phyloP scores from a whole-genome alignment of 2,888 invertebrate species.

The Diachrysia chrysitis region DNA sequence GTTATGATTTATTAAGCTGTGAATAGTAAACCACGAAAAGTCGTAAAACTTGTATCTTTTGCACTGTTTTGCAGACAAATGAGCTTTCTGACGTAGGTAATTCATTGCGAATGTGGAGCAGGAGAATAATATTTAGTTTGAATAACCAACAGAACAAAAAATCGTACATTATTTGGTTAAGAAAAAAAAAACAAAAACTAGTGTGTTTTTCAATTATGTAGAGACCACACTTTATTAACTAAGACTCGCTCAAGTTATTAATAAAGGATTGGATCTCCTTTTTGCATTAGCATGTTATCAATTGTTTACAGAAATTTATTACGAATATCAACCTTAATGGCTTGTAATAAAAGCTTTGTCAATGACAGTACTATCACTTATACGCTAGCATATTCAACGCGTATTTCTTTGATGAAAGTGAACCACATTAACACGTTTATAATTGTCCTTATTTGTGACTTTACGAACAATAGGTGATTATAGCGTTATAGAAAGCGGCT shows the following conservation, averaged over 20 bases:
- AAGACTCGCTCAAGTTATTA: no score
- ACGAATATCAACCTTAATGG: neutral
- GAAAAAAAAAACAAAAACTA: no score
- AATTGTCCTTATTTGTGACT: slow-evolving; percentile 79
- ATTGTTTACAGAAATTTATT: neutral
- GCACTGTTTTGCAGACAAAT: neutral
- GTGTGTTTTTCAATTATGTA: neutral
- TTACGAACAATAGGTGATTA: slow-evolving; percentile 87
- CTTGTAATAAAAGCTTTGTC: neutral
- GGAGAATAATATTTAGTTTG: neutral
- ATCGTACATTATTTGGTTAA: no score
- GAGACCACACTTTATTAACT: no score
- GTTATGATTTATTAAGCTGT: slow-evolving; percentile 19
- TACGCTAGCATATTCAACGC: neutral
- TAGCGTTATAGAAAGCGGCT: slow-evolving; percentile 83
- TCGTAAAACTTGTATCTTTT: neutral
- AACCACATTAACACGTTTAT: slow-evolving; percentile 60
- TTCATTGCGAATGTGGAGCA: neutral
- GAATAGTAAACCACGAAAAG: neutral
- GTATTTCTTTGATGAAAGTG: slow-evolving; percentile 19
- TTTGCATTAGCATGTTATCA: neutral
- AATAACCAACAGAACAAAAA: neutral
- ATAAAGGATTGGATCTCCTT: neutral
- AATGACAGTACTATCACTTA: neutral
- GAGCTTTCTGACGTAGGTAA: neutral